Evolutionary conservation across 2,797 vertebrate species (phyloP).

Genomic region (Bradypodion ventrale): DNA sequence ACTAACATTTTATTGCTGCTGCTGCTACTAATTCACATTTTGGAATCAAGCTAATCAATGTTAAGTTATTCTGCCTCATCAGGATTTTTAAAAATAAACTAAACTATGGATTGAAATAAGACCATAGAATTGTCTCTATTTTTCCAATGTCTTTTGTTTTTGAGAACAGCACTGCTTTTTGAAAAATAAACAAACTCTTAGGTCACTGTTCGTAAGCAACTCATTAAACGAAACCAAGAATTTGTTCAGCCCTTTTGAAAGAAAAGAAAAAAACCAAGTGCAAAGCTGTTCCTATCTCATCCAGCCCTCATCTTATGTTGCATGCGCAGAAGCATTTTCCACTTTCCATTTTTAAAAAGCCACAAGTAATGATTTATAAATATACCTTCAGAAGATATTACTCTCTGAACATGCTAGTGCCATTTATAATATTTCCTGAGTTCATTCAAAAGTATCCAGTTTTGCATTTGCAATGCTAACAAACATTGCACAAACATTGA

Average conservation of each 20-base stretch:
- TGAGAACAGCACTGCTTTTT: neutral
- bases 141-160: neutral
- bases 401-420: neutral
- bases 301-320: neutral
- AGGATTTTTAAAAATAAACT: neutral
- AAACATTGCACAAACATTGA: neutral
- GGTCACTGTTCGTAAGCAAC: neutral
- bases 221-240: neutral
- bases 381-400: conserved; percentile 8
- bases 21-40: neutral
- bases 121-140: too few relatives aligned
- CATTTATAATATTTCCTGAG: conserved; percentile 17
- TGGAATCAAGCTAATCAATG: neutral
- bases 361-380: neutral
- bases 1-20: neutral
- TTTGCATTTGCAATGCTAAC: neutral
- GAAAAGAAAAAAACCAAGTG: neutral
- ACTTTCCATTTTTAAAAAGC: neutral
- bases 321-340: neutral
- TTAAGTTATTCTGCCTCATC: neutral
- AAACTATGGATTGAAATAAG: neutral
- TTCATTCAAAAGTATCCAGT: neutral
- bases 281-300: neutral
- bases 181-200: neutral
- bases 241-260: conserved; percentile 14